These are phyloP conservation scores for Ambastaia sidthimunki DNA, from an alignment of 2,797 vertebrate genomes.

Conservation along the genomic window DNA sequence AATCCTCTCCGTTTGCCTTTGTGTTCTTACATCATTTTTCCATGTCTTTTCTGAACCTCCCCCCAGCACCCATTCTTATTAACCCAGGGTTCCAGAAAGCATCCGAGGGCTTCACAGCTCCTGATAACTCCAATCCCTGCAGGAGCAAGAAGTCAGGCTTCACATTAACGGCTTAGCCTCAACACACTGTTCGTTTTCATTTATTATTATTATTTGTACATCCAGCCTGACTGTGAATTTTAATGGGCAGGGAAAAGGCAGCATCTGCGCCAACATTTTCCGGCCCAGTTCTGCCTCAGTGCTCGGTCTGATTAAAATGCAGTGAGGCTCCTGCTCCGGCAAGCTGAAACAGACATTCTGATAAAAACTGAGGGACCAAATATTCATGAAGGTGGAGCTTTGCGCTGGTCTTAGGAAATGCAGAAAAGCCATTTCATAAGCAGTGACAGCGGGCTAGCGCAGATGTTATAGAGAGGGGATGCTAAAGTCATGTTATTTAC, in stretches of 20 bases:
- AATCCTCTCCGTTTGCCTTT: slow-evolving; percentile 25
- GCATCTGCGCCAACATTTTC: slow-evolving; percentile 67
- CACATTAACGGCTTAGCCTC: slow-evolving; percentile 68
- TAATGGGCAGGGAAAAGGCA: slow-evolving; percentile 68
- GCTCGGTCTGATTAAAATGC: slow-evolving; percentile 79
- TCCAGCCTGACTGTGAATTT: slow-evolving; percentile 70
- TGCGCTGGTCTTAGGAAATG: slow-evolving; percentile 33
- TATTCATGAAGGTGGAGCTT: slow-evolving; percentile 69
- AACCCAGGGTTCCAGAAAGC: slow-evolving; percentile 48
- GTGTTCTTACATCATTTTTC: slow-evolving; percentile 1
- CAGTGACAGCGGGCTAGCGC: background rate
- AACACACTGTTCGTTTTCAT: slow-evolving; percentile 68
- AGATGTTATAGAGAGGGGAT: slow-evolving; percentile 5
- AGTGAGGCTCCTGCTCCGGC: slow-evolving; percentile 60
- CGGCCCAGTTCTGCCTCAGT: slow-evolving; percentile 78
- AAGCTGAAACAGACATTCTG: slow-evolving; percentile 75
- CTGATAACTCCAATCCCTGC: slow-evolving; percentile 57
- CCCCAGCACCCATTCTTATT: slow-evolving; percentile 49
- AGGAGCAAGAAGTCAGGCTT: slow-evolving; percentile 58
- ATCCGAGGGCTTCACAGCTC: slow-evolving; percentile 43
- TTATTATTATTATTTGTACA: slow-evolving; percentile 77
- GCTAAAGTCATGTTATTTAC: slow-evolving; percentile 34
- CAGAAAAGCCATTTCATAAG: slow-evolving; percentile 22
- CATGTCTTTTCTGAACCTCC: slow-evolving; percentile 10
- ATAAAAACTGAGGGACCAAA: slow-evolving; percentile 70